A percentile compares a stretch with the other conserved stretches of the same genome.
phyloP scores from a whole-genome alignment of 2,888 invertebrate species.

The Nesidiocoris tenuis region DNA sequence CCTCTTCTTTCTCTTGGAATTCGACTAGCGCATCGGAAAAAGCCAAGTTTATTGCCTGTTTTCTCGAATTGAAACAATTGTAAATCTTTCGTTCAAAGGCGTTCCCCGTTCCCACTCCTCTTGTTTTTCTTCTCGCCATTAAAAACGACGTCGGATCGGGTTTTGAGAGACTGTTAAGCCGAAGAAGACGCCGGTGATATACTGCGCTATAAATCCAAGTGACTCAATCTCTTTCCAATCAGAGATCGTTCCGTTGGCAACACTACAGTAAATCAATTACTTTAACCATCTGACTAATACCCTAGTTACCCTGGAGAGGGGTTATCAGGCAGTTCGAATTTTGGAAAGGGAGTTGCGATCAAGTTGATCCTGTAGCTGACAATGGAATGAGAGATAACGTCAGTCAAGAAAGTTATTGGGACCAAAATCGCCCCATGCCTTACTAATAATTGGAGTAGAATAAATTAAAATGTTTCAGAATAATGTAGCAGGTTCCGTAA shows the following conservation, averaged over 20 bases:
- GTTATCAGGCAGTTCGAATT: background rate
- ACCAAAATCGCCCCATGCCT: too few species aligned
- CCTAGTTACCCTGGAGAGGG: background rate
- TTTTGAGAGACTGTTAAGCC: slow-evolving; percentile 5
- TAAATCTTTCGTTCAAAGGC: slow-evolving; percentile 19
- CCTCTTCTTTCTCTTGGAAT: background rate
- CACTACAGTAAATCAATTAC: slow-evolving; percentile 31
- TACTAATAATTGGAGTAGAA: too few species aligned
- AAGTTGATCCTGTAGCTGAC: too few species aligned
- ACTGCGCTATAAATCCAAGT: slow-evolving; percentile 32
- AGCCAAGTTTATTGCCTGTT: slow-evolving; percentile 18
- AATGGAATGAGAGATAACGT: too few species aligned
- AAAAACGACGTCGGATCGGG: background rate
- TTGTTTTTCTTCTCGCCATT: background rate
- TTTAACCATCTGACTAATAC: background rate
- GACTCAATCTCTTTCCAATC: slow-evolving; percentile 39
- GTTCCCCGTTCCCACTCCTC: background rate
- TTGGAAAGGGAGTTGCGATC: too few species aligned
- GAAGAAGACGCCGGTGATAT: slow-evolving; percentile 20
- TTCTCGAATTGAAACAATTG: slow-evolving; percentile 13
- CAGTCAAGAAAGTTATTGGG: too few species aligned
- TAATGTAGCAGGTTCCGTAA: too few species aligned
- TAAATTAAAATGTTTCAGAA: too few species aligned
- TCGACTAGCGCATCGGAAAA: background rate
- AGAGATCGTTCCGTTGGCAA: slow-evolving; percentile 23